Percentiles rank a stretch among this genome's conserved stretches.
These are phyloP conservation scores for Sesia apiformis DNA, from an alignment of 2,888 invertebrate species.

Conservation along the genomic window DNA sequence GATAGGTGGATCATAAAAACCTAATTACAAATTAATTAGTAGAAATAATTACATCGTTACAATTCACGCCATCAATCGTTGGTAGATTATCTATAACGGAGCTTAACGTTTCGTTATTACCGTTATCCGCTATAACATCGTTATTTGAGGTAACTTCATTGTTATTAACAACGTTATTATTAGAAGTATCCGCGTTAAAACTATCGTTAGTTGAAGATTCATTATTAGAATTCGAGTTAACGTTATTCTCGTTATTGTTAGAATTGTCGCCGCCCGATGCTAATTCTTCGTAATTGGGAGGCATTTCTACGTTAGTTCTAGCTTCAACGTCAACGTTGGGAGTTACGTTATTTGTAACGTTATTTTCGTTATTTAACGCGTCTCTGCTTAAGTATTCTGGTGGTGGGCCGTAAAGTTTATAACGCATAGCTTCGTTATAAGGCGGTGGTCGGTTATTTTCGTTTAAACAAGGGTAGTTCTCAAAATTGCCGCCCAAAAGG, in stretches of 20 bases:
- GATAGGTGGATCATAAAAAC: background rate
- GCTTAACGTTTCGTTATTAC: conserved; percentile 22
- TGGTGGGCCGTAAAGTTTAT: conserved; percentile 60
- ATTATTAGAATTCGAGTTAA: conserved; percentile 1
- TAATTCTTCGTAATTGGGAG: conserved; percentile 55
- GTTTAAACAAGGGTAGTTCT: conserved; percentile 36
- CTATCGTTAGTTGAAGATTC: background rate
- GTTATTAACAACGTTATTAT: conserved; percentile 6
- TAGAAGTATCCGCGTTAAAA: conserved; percentile 5
- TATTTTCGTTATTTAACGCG: conserved; percentile 14
- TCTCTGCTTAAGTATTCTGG: conserved; percentile 35
- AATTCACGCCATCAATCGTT: conserved; percentile 58
- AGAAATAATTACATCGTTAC: conserved; percentile 27
- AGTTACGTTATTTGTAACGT: conserved; percentile 3
- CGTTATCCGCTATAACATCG: conserved; percentile 10
- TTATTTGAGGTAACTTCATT: conserved; percentile 4
- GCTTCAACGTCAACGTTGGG: conserved; percentile 39
- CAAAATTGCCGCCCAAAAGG: conserved; percentile 53
- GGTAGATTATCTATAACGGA: conserved; percentile 57
- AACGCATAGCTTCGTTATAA: conserved; percentile 53
- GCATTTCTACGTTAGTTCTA: conserved; percentile 49
- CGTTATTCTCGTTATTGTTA: conserved; percentile 6
- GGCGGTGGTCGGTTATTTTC: conserved; percentile 42
- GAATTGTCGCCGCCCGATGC: conserved; percentile 17
- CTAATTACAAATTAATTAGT: too few relatives aligned